phyloP scores from a whole-genome alignment of 2,888 invertebrate genomes.

The Agrochola macilenta region DNA sequence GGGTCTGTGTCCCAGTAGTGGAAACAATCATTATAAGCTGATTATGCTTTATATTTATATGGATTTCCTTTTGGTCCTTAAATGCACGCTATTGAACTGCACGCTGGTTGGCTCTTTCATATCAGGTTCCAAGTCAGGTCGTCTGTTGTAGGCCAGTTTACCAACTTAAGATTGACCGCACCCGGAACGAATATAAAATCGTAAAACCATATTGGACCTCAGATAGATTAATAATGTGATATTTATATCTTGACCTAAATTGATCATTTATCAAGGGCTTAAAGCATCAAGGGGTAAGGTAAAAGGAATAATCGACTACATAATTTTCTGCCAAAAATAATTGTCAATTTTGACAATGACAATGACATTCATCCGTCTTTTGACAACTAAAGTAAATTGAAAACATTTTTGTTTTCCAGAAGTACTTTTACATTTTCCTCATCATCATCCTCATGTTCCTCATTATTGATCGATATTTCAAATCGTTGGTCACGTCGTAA shows the following conservation, averaged over 20 bases:
- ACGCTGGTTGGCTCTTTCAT: not conserved
- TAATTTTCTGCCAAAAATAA: not conserved
- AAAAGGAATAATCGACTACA: not conserved
- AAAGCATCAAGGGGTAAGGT: no score
- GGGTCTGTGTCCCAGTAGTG: no score
- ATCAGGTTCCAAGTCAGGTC: not conserved
- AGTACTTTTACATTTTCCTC: conserved; percentile 42
- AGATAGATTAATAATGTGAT: not conserved
- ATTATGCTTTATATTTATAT: no score
- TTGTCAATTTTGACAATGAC: not conserved
- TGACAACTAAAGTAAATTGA: conserved; percentile 25
- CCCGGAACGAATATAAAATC: not conserved
- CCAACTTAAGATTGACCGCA: not conserved
- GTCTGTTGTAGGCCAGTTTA: not conserved
- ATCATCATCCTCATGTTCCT: conserved; percentile 43
- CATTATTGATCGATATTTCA: conserved; percentile 30
- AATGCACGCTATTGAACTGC: no score
- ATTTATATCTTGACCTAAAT: not conserved
- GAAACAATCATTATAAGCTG: no score
- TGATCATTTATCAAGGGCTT: not conserved
- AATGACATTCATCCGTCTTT: conserved; percentile 19
- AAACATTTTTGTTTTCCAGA: conserved; percentile 39
- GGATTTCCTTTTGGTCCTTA: no score
- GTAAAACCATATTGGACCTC: not conserved
- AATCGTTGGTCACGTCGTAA: conserved; percentile 32